Evolutionary conservation across 1,140 invertebrate species (phyloP).

Genomic region (Lepidurus arcticus): DNA sequence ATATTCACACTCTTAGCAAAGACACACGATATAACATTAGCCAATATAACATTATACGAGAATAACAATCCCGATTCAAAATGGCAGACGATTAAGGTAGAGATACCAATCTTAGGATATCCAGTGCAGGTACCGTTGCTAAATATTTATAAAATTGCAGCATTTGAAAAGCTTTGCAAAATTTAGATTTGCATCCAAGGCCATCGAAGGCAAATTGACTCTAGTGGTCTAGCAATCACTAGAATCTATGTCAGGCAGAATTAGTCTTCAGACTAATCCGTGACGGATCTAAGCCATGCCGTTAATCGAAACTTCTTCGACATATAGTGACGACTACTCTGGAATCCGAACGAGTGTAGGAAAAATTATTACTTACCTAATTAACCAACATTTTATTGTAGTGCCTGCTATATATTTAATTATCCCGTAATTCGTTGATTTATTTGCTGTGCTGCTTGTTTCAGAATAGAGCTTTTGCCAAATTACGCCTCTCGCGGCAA

Average conservation of each 20-base stretch:
- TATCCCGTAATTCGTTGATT: too few relatives aligned
- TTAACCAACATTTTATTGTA: too few relatives aligned
- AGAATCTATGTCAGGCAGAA: neutral
- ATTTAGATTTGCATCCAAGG: conserved; percentile 7
- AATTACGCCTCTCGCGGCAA: too few relatives aligned
- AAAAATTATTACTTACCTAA: too few relatives aligned
- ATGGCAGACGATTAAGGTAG: neutral
- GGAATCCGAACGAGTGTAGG: too few relatives aligned
- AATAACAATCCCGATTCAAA: neutral
- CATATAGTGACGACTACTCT: too few relatives aligned
- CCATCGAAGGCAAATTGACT: neutral
- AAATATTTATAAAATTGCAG: neutral
- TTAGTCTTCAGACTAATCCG: neutral
- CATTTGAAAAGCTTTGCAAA: neutral
- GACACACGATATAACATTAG: neutral
- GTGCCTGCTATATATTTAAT: too few relatives aligned
- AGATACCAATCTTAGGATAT: neutral
- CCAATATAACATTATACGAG: neutral
- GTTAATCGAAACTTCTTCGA: too few relatives aligned
- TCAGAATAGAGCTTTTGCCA: too few relatives aligned
- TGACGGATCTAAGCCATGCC: too few relatives aligned
- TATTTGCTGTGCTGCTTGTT: too few relatives aligned
- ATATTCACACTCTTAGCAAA: neutral
- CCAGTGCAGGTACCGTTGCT: neutral
- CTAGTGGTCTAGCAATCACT: neutral